Conservation (phyloP, 2,113 vertebrate species). For the Scytalopus superciliaris region DNA sequence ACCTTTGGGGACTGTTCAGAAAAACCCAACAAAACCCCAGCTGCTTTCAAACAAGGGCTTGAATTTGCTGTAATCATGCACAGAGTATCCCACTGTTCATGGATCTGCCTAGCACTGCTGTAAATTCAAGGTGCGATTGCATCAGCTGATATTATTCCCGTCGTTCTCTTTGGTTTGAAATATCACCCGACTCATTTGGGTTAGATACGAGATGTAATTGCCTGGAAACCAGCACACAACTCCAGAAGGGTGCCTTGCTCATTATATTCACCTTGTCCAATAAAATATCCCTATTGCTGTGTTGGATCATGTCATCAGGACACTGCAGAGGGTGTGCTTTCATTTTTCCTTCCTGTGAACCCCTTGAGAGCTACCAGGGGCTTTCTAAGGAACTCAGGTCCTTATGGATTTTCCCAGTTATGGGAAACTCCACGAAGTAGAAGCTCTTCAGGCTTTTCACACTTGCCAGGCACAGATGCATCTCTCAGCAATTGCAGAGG, state of each 20-base stretch:
- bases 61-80: neutral
- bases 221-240: neutral
- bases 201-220: neutral
- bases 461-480: neutral
- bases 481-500: neutral
- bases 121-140: conserved; percentile 23
- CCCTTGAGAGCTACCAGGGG: neutral
- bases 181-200: neutral
- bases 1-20: neutral
- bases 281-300: neutral
- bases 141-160: conserved; percentile 40
- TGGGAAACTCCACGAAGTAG: neutral
- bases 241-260: neutral
- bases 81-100: neutral
- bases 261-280: neutral
- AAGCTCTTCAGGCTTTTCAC: neutral
- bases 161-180: conserved; percentile 20
- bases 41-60: conserved; percentile 12
- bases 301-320: neutral
- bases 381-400: neutral
- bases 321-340: neutral
- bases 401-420: neutral
- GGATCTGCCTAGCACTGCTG: conserved; percentile 23
- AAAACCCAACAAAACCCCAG: neutral
- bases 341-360: neutral